Conservation (phyloP, 2,888 invertebrate genomes). For the Cataglyphis altisquamis region DNA sequence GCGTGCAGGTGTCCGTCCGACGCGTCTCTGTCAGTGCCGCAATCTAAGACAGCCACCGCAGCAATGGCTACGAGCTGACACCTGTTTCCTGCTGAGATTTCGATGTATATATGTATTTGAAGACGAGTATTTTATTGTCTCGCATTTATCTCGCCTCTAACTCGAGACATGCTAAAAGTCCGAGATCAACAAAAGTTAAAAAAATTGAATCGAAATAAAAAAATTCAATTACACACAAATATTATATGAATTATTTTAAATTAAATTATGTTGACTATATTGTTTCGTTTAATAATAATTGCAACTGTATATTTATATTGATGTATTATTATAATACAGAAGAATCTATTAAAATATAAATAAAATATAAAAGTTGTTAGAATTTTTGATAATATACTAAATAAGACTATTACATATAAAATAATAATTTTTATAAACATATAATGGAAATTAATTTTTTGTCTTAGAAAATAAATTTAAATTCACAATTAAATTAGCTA, state of each 20-base stretch:
- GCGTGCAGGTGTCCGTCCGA: conserved; percentile 83
- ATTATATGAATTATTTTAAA: background rate
- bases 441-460: no score
- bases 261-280: background rate
- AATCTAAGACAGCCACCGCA: conserved; percentile 74
- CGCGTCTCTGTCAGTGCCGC: conserved; percentile 76
- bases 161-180: background rate
- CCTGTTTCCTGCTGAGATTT: conserved; percentile 77
- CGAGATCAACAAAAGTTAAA: background rate
- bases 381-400: background rate
- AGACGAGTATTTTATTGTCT: conserved; percentile 1
- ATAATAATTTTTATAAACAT: no score
- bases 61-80: conserved; percentile 79
- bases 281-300: background rate
- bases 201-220: background rate
- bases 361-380: background rate
- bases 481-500: background rate
- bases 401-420: background rate
- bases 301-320: background rate
- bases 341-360: background rate
- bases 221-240: background rate
- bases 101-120: conserved; percentile 18
- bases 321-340: background rate
- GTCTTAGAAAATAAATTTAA: no score
- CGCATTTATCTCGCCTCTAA: background rate